Base-by-base conservation (phyloP, 2,888 invertebrate genomes). In the Phortica magna region DNA sequence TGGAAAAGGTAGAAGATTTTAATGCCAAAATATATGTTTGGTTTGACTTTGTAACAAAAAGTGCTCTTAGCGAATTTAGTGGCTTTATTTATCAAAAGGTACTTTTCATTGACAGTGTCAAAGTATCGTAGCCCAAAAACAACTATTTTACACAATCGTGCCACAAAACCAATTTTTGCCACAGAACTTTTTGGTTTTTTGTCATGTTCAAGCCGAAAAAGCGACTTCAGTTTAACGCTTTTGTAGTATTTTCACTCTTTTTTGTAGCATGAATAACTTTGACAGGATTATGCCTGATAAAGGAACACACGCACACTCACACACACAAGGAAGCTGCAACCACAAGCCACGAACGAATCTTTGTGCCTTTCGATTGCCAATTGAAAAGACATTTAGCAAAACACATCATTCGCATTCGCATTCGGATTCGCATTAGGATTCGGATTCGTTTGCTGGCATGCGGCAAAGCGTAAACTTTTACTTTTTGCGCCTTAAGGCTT, bases 221-320 rank as follows among this genome's bases (percentile, higher is more conserved):
- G 10, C 48, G 10, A 48, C 48, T 48, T 48, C 3, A 31, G 31
- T 53, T 53, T 53, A n/a, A n/a, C 53, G 53, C 14, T 48, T 65
- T 67, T 42, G 65, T 39, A n/a, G 48, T 71, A 65, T 75, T 68
- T 41, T 75, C 74, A 68, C 76, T 72, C 76, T 78, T 82, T 78
- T 81, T 42, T 67, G n/a, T 9, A 14, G 17, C 81, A 78, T 84
- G 88, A 85, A 88, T 84, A 84, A 83, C 84, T 88, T 88, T 87
- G 87, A 87, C 87, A 85, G 88, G 88, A 85, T 85, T 88, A 85
- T 84, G 87, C 83, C 82, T 87, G 85, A 82, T 88, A 85, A 85
- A 61, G 88, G 80, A 87, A 85, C 85, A 83, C 85, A 87, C 83
- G 85, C 83, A 87, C 76, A 84, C 78, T 77, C 65, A 70, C 67